These are phyloP conservation scores for Phaethornis superciliosus DNA, from an alignment of 2,113 vertebrate genomes.

Conservation along the genomic window DNA sequence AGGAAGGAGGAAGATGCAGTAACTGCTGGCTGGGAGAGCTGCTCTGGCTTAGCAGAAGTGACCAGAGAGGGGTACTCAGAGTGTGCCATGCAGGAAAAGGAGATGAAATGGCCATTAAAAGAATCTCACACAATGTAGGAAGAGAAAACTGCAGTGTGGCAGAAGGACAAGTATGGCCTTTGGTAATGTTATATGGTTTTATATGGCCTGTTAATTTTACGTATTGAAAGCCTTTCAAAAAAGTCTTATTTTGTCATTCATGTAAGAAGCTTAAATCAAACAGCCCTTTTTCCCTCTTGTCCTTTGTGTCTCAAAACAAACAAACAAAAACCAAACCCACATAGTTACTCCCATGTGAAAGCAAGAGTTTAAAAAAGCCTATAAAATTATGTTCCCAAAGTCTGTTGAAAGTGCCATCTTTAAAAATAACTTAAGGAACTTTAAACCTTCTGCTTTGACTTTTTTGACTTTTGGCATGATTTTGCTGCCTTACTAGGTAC, in stretches of 20 bases:
- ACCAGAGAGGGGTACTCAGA: background rate
- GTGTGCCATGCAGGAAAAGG: background rate
- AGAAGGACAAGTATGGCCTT: background rate
- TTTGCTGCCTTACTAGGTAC: background rate
- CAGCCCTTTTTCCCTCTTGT: background rate
- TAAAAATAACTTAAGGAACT: background rate
- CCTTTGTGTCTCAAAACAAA: background rate
- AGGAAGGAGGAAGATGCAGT: background rate
- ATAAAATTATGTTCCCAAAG: background rate
- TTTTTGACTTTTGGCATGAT: background rate
- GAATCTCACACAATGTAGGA: background rate
- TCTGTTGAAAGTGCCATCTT: background rate
- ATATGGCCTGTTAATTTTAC: background rate
- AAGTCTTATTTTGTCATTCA: background rate
- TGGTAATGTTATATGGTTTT: background rate
- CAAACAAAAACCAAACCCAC: background rate
- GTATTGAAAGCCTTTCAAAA: background rate
- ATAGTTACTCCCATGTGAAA: background rate
- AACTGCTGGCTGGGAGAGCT: background rate
- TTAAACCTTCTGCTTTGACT: background rate
- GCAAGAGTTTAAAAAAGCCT: background rate
- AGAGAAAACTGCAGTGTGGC: background rate
- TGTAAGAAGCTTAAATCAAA: background rate
- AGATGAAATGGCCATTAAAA: background rate
- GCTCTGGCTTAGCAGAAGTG: background rate